Conservation (phyloP, 2,797 vertebrate genomes). For the Eremophila alpestris region DNA sequence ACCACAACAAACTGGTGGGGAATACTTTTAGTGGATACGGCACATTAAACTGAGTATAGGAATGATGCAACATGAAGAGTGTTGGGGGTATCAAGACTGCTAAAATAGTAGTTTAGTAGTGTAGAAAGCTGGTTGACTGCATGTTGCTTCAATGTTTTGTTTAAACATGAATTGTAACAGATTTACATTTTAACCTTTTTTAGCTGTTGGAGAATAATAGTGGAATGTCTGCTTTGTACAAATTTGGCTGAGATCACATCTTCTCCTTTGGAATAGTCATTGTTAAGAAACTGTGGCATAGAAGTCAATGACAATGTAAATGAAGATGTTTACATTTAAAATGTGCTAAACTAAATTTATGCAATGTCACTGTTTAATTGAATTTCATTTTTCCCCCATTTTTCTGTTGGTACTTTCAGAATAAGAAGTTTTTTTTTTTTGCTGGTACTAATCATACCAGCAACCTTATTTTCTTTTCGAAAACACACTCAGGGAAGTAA, state of each 20-base stretch:
- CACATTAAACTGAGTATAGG: background rate
- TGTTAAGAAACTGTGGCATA: background rate
- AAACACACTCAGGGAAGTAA: background rate
- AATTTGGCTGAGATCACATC: background rate
- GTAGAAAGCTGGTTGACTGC: background rate
- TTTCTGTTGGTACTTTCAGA: background rate
- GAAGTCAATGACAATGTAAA: background rate
- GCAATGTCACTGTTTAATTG: background rate
- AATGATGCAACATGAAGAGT: background rate
- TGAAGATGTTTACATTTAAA: background rate
- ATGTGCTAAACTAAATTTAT: background rate
- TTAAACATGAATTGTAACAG: background rate
- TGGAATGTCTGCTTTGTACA: background rate
- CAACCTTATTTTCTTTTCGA: background rate
- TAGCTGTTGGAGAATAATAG: background rate
- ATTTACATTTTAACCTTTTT: constrained; percentile 7
- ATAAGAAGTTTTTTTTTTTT: background rate
- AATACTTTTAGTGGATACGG: background rate
- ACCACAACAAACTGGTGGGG: background rate
- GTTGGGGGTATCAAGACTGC: background rate
- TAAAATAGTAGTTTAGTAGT: background rate
- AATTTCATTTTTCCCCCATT: background rate
- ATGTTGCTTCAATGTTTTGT: background rate
- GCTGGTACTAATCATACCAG: background rate
- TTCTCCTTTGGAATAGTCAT: background rate